phyloP scores from a whole-genome alignment of 2,113 vertebrate species.

The Petrocephalus zakoni region DNA sequence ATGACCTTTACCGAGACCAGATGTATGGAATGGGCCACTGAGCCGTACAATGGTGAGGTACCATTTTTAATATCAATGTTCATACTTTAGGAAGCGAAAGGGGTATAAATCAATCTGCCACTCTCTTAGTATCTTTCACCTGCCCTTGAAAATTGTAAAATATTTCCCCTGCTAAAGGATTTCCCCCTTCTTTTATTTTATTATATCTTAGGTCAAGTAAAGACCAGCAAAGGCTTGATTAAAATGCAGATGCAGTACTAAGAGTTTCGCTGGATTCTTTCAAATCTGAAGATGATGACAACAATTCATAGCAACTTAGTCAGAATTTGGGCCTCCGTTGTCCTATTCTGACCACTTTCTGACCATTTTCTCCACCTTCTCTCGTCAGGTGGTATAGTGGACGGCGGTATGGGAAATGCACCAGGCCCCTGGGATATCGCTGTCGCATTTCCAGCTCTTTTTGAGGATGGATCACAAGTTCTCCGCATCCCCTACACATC shows the following conservation, averaged over 20 bases:
- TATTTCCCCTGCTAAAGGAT: not conserved
- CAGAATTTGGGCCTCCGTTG: not conserved
- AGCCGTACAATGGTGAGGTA: constrained; percentile 11
- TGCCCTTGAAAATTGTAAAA: not conserved
- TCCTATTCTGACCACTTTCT: not conserved
- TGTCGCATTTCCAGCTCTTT: constrained; percentile 38
- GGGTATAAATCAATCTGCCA: not conserved
- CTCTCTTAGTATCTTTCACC: no score
- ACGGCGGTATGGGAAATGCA: constrained; percentile 30
- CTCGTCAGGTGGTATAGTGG: constrained; percentile 39
- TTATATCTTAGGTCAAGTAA: not conserved
- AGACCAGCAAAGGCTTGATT: not conserved
- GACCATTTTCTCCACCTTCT: no score
- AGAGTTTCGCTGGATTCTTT: not conserved
- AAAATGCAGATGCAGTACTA: not conserved
- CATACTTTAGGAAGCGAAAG: not conserved
- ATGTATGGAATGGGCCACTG: constrained; percentile 12
- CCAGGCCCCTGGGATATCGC: constrained; percentile 44
- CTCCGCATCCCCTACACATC: constrained; percentile 46
- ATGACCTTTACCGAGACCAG: constrained; percentile 41
- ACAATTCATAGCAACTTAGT: not conserved
- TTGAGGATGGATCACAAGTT: constrained; percentile 31
- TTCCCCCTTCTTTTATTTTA: not conserved
- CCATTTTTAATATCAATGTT: not conserved
- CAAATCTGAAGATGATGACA: not conserved